These are phyloP conservation scores for Calameuta idolon DNA, from an alignment of 2,888 invertebrate genomes.

Conservation along the genomic window DNA sequence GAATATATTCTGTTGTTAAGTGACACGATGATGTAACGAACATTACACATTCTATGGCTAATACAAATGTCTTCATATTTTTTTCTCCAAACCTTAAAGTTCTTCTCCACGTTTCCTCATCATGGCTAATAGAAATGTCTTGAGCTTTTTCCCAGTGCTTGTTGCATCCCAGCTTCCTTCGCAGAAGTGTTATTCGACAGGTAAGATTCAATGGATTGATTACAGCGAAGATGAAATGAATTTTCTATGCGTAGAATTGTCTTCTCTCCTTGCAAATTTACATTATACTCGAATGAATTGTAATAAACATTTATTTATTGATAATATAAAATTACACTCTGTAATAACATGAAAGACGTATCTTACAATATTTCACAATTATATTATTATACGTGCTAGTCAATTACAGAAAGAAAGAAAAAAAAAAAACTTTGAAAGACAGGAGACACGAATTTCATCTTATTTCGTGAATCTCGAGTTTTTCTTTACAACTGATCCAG, in stretches of 20 bases:
- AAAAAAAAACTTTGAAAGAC: background rate
- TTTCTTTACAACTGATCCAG: constrained; percentile 4
- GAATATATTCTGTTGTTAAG: constrained; percentile 49
- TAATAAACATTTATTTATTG: constrained; percentile 57
- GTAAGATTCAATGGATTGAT: background rate
- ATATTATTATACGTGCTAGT: constrained; percentile 27
- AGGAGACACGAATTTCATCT: constrained; percentile 12
- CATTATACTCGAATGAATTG: constrained; percentile 15
- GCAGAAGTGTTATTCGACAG: background rate
- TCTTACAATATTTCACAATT: constrained; percentile 64
- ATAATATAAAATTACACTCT: constrained; percentile 64
- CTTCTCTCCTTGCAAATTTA: background rate
- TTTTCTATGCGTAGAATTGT: background rate
- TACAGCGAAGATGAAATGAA: background rate
- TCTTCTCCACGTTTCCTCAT: too few relatives aligned
- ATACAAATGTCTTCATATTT: background rate
- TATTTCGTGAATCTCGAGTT: constrained; percentile 6
- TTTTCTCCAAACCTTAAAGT: background rate
- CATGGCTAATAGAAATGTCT: too few relatives aligned
- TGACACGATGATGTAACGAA: constrained; percentile 59
- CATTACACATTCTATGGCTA: constrained; percentile 36
- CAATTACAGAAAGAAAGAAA: background rate
- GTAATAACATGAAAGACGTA: constrained; percentile 58
- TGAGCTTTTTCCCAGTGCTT: background rate
- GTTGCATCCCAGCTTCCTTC: background rate